Percentiles rank a stretch among this genome's conserved stretches.
Conservation (phyloP, 2,888 invertebrate genomes). For the Muscina levida region DNA sequence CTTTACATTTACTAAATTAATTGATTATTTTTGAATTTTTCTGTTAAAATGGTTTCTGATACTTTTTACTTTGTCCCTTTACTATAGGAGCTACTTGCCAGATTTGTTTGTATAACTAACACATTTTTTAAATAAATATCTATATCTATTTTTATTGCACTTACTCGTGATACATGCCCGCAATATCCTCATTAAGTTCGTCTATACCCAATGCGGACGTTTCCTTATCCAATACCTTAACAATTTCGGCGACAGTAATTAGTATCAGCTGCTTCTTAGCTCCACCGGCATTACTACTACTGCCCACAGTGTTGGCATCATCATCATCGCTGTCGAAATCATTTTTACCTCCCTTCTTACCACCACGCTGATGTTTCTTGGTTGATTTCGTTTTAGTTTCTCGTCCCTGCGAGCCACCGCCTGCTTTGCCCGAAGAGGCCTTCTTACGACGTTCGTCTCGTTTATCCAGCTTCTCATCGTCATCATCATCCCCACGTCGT, state of each 20-base stretch:
- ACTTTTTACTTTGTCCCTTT: too few relatives aligned
- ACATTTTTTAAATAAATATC: neutral
- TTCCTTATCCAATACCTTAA: constrained; percentile 82
- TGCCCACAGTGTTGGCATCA: constrained; percentile 79
- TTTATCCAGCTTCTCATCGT: constrained; percentile 83
- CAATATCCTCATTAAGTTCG: constrained; percentile 86
- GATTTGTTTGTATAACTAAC: neutral
- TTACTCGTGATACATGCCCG: constrained; percentile 85
- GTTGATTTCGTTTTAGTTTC: constrained; percentile 97
- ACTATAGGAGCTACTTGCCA: too few relatives aligned
- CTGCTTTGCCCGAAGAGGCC: constrained; percentile 91
- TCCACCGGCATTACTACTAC: constrained; percentile 78
- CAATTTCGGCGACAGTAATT: constrained; percentile 85
- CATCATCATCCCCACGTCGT: constrained; percentile 75
- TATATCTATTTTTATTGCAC: constrained; percentile 26
- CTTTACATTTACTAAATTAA: too few relatives aligned
- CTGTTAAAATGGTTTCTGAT: too few relatives aligned
- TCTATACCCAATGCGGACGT: constrained; percentile 88
- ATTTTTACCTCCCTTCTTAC: constrained; percentile 81
- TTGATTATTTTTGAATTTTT: too few relatives aligned
- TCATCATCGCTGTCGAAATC: constrained; percentile 84
- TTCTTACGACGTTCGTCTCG: constrained; percentile 94
- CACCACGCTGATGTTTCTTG: constrained; percentile 86
- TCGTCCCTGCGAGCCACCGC: constrained; percentile 95
- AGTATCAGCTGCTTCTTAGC: constrained; percentile 82